Evolutionary conservation across 2,113 vertebrate genomes (phyloP).

Genomic region (Pleuronectes platessa): DNA sequence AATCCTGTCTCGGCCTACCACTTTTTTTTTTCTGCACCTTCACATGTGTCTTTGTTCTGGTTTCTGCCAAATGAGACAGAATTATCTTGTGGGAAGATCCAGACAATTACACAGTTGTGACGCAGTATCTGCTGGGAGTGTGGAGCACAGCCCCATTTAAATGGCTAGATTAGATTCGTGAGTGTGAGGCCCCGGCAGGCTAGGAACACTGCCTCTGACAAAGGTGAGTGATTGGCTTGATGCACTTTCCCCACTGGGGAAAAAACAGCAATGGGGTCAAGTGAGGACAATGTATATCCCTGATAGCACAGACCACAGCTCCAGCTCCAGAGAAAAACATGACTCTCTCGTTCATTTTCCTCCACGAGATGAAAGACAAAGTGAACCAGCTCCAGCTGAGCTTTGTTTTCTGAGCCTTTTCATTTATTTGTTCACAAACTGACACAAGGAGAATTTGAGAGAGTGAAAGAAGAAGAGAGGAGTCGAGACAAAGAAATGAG

Average conservation of each 20-base stretch:
- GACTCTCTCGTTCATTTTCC: not conserved
- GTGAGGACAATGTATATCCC: constrained; percentile 32
- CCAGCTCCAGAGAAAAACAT: not conserved
- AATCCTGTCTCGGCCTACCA: not conserved
- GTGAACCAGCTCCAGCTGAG: not conserved
- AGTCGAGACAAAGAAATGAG: not conserved
- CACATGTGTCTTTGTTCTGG: constrained; percentile 40
- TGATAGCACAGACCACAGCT: constrained; percentile 8
- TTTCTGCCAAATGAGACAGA: constrained; percentile 48
- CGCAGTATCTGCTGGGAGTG: constrained; percentile 49
- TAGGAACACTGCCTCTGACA: constrained; percentile 53
- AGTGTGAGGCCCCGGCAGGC: constrained; percentile 56
- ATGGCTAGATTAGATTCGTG: constrained; percentile 75
- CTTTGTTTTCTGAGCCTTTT: not conserved
- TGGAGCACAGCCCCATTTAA: constrained; percentile 70
- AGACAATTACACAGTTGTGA: constrained; percentile 72
- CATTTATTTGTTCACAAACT: not conserved
- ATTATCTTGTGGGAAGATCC: constrained; percentile 74
- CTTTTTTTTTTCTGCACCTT: constrained; percentile 5
- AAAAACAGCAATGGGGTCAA: constrained; percentile 23
- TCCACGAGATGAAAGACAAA: not conserved
- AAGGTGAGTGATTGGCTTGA: constrained; percentile 55
- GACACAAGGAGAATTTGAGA: not conserved
- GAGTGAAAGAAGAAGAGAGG: not conserved
- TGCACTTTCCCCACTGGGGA: constrained; percentile 31